Evolutionary conservation across 2,888 invertebrate genomes (phyloP), one percentile per base, ranked within the genome.

Genomic region (Toxonevra muliebris): DNA sequence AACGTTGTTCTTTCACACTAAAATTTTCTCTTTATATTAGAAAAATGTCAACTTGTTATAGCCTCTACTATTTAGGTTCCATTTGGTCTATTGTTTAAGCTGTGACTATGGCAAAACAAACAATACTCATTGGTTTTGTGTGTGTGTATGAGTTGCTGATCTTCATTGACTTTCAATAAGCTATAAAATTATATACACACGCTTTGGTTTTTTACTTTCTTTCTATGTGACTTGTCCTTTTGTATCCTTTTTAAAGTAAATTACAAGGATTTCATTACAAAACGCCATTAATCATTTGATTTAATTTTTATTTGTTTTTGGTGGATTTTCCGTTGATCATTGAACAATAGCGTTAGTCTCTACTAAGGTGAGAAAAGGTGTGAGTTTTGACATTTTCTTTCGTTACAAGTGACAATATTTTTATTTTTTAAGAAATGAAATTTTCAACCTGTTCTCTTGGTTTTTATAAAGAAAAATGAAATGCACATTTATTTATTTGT

Each of bases 261-360:
- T 73, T 74, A 71, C 66, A 65, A 73, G 72, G 69, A 76, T 73
- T 70, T 60, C 64, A 63, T 66, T 68, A 69, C 61, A 73, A 72
- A 71, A 72, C 73, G 62, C 13, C 74, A 76, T 75, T 75, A 73
- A 75, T 74, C 74, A 75, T 69, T 67, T 64, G 61, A 73, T 45
- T 43, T 30, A 30, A 30, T 42, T 17, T 57, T 62, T 59, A 42
- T 63, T 54, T 17, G 5, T 53, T 7, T 11, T 59, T 9, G 45
- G 13, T 61, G 7, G 60, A 30, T 54, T 64, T 59, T 58, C 69
- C 69, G 73, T 71, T 74, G 73, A 72, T 57, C 68, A 69, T 61
- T 20, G 9, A 65, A 74, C 74, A 72, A 75, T 65, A 60, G 55
- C 53, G 54, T 53, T n/a, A 43, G 64, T 54, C 53, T 30, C 55